Base-by-base conservation (phyloP, 2,113 vertebrate species). In the Nibea coibor region DNA sequence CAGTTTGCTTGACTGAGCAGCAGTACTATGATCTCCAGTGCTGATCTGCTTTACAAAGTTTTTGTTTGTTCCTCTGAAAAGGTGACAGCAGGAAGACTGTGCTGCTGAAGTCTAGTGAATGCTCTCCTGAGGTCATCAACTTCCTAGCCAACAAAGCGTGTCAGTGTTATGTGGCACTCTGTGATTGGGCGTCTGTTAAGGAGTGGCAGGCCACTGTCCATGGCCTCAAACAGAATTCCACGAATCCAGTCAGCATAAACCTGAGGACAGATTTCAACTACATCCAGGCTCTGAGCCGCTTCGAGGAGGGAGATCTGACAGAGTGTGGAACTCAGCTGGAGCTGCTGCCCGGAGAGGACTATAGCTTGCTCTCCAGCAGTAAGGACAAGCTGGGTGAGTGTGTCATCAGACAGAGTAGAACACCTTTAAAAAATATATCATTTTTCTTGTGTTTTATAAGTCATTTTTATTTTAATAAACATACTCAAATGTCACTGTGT, bases 181-280 rank as follows among this genome's bases (percentile, higher is more conserved):
- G 96, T 0, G 98, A 99, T 71, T 99, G 98, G 98, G 22, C 95
- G 54, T 96, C 97, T 0, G 97, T 98, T 1, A 97, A 98, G 83
- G 97, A 99, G 87, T 99, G 98, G 98, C 98, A 99, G 87, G 94
- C 94, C 71, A 96, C 95, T 10, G 93, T 97, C 83, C 92, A 96
- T 0, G 88, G 94, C 11, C 87, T 99, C 75, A 99, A 99, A 83
- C 98, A 98, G 89, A 97, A 93, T 70, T 93, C 95, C 35, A 94
- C 93, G 75, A 96, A 92, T 58, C 95, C 96, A 16, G 93, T 84
- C 48, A 83, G 94, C 59, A 95, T 99, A 87, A 97, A 91, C 80
- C 93, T 99, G 39, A 99, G 97, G 89, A 96, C 96, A 0, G 98
- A 99, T 74, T 97, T 98, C 88, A 99, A 99, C 94, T 99, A 98